These are phyloP conservation scores for Karalla daura DNA, from an alignment of 2,797 vertebrate genomes.

Conservation along the genomic window DNA sequence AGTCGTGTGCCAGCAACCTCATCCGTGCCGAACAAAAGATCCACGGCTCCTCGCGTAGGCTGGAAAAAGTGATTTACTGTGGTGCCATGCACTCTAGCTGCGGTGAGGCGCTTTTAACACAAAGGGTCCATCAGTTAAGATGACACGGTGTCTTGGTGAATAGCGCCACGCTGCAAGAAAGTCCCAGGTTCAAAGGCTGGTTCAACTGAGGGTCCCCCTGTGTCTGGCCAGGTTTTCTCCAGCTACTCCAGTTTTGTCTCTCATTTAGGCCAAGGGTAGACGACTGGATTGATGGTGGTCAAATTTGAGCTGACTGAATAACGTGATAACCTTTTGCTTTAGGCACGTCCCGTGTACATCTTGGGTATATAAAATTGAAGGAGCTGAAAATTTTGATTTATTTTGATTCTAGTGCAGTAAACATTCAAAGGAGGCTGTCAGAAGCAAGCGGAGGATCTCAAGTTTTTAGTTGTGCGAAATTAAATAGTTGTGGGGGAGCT, in stretches of 20 bases:
- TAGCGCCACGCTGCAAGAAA: not conserved
- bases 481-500: slow-evolving; percentile 41
- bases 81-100: slow-evolving; percentile 39
- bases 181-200: too few species aligned
- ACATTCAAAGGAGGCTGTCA: slow-evolving; percentile 36
- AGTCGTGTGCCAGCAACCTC: not conserved
- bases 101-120: slow-evolving; percentile 18
- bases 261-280: too few species aligned
- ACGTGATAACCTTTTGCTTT: too few species aligned
- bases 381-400: slow-evolving; percentile 14
- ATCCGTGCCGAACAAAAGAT: slow-evolving; percentile 25
- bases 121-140: slow-evolving; percentile 42
- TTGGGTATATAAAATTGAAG: not conserved
- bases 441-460: slow-evolving; percentile 46
- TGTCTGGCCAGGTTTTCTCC: too few species aligned
- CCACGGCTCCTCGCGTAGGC: slow-evolving; percentile 4
- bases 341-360: too few species aligned
- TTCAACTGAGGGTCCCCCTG: too few species aligned
- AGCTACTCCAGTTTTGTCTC: too few species aligned
- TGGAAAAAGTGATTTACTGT: slow-evolving; percentile 39
- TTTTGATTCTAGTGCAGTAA: slow-evolving; percentile 42
- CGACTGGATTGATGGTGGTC: too few species aligned
- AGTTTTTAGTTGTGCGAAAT: slow-evolving; percentile 50
- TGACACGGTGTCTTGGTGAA: slow-evolving; percentile 27
- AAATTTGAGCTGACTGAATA: too few species aligned